Base-by-base conservation (phyloP, 2,888 invertebrate species). In the Tholera decimalis region DNA sequence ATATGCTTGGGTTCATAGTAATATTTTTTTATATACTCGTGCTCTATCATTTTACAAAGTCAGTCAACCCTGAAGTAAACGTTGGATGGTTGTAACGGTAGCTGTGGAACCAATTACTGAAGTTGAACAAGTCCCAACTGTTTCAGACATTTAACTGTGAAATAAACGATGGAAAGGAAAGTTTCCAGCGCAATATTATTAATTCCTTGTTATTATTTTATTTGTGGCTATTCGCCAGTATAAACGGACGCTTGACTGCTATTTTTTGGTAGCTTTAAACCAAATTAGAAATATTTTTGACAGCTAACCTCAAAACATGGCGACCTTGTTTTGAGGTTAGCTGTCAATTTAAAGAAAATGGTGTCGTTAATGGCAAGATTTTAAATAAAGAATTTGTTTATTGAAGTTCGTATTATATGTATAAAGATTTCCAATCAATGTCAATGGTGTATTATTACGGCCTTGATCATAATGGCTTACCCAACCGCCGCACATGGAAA, bases 81-180 rank as follows among this genome's bases (percentile, higher is more conserved):
- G 65, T 56, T 65, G 62, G 76, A 35, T 70, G 77, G 39, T 54
- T 59, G 64, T 74, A 71, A 65, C 77, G 72, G 77, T 71, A 72
- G 77, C 77, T 56, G 56, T 44, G 26, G 41, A 74, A 72, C 77
- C 77, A 74, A 74, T 74, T 74, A 74, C 77, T 72, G 56, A 60
- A 72, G 65, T 74, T 74, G 73, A 46, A 77, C 65, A 65, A 73
- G 56, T 71, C 59, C 57, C 65, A 47, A 73, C 77, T 71, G 73
- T 77, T 74, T 65, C 73, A 72, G 73, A 74, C 73, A 57, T 77
- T 77, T 57, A 56, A 73, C 73, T 72, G 77, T 50, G 65, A 65
- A 71, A 77, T 64, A 73, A 73, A 73, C 77, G 77, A 50, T 30
- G 65, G 56, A 62, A 71, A 77, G 43, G 44, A 47, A 73, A 73